Evolutionary conservation across 2,113 vertebrate species (phyloP).

Genomic region (Trogon melanurus): DNA sequence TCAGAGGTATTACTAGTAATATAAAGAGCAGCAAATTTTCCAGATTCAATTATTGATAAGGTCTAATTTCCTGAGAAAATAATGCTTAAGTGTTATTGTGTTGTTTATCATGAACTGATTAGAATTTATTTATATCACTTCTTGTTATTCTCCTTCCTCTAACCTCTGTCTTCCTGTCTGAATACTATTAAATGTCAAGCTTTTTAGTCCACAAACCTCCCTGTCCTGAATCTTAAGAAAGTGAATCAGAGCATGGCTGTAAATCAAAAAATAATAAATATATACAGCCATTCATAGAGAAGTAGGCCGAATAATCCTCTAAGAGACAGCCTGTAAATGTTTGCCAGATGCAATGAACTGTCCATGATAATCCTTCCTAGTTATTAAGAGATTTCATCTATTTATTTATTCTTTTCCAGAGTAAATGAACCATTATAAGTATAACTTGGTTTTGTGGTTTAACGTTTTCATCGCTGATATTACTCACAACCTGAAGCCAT

Average conservation of each 20-base stretch:
- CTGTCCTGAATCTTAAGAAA: background rate
- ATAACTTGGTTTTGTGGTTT: slow-evolving; percentile 18
- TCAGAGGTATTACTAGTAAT: background rate
- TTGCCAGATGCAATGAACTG: slow-evolving; percentile 5
- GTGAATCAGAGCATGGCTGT: background rate
- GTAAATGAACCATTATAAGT: slow-evolving; percentile 38
- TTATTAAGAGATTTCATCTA: slow-evolving; percentile 56
- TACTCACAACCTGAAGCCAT: slow-evolving; percentile 18
- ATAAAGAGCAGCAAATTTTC: background rate
- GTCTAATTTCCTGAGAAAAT: background rate
- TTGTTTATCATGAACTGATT: background rate
- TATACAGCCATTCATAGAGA: background rate
- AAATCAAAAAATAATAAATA: background rate
- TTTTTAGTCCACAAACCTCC: background rate
- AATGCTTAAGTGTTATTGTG: accelerated
- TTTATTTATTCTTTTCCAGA: slow-evolving; percentile 20
- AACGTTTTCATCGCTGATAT: background rate
- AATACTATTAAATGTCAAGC: background rate
- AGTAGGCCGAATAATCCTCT: background rate
- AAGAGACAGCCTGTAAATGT: background rate
- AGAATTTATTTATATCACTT: background rate
- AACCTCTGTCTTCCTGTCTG: accelerated
- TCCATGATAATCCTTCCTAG: background rate
- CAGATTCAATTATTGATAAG: background rate
- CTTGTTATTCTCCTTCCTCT: background rate